Base-by-base conservation (phyloP, 2,113 vertebrate genomes). In the Heteronetta atricapilla region DNA sequence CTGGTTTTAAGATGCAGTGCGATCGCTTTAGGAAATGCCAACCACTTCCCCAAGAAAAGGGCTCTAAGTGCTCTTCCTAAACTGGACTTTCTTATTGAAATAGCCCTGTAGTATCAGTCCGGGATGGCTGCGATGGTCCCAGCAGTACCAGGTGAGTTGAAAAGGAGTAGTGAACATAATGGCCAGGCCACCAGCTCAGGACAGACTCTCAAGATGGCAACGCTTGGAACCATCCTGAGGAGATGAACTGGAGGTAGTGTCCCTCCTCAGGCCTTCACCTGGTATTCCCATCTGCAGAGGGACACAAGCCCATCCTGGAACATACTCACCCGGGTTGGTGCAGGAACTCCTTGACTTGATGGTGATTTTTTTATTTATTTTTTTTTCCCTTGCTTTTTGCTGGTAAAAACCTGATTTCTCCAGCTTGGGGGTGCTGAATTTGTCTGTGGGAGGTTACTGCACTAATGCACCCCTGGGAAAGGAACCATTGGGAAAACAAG, bases 181-280 rank as follows among this genome's bases (percentile, higher is more conserved):
- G 42, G 33, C 67, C n/a, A 11, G 73, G 28, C 23, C 36, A 16
- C 21, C 18, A 31, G 31, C 13, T 48, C 55, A 34, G 48, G 20
- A 8, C 14, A 21, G 60, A 3, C 36, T 52, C 67, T 62, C 20
- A 13, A 28, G 34, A 12, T 2, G 10, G 63, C 55, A 28, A 20
- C n/a, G 23, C 9, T 9, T 10, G 67, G 67, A 62, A 33, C 13
- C 4, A 3, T 2, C 13, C 36, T 1, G 3, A 50, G 60, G 46
- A 11, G 0, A 3, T 26, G 59, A 2, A 0, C 44, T 13, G 16
- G 38, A 74, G 31, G 34, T 48, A 1, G 4, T 31, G n/a, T 44
- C 56, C 46, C 36, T 38, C 86, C 33, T 4, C 6, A 3, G 7
- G 4, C 25, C 34, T 52, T 7, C 29, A 5, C 34, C 22, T 20